phyloP scores from a whole-genome alignment of 2,888 invertebrate genomes.

The Tribolium freemani region DNA sequence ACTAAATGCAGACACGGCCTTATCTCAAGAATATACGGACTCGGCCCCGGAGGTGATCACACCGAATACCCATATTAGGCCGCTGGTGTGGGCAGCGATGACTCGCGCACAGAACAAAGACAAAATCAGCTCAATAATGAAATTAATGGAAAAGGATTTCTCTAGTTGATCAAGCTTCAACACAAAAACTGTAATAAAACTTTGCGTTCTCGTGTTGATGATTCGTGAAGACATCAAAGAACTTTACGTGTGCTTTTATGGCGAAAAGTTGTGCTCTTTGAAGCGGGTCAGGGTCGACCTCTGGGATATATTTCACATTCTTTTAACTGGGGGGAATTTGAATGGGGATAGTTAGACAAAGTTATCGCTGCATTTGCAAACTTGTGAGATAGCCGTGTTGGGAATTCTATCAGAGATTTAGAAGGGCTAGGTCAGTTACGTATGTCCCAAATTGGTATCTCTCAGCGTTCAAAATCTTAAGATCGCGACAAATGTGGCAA shows the following conservation, averaged over 20 bases:
- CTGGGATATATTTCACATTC: background rate
- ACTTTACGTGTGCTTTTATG: background rate
- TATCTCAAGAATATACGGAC: constrained; percentile 30
- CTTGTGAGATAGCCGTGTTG: too few species aligned
- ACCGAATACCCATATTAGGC: constrained; percentile 47
- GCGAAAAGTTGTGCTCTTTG: background rate
- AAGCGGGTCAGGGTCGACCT: background rate
- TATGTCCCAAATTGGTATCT: too few species aligned
- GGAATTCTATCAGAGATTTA: too few species aligned
- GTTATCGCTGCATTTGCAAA: too few species aligned
- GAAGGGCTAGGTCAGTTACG: too few species aligned
- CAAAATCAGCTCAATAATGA: background rate
- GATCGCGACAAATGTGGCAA: constrained; percentile 27
- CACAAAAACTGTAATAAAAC: constrained; percentile 23
- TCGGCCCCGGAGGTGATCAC: constrained; percentile 31
- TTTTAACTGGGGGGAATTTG: background rate
- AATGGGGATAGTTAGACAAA: too few species aligned
- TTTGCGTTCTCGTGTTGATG: background rate
- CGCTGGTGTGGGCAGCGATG: constrained; percentile 41
- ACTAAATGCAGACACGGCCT: constrained; percentile 35
- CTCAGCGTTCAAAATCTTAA: too few species aligned
- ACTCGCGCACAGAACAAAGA: constrained; percentile 33
- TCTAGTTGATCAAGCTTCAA: too few species aligned
- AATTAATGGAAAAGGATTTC: background rate
- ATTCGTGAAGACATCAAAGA: too few species aligned